Percentiles rank a stretch among this genome's conserved stretches.
phyloP scores from a whole-genome alignment of 2,113 vertebrate species.

The Barbus barbus region DNA sequence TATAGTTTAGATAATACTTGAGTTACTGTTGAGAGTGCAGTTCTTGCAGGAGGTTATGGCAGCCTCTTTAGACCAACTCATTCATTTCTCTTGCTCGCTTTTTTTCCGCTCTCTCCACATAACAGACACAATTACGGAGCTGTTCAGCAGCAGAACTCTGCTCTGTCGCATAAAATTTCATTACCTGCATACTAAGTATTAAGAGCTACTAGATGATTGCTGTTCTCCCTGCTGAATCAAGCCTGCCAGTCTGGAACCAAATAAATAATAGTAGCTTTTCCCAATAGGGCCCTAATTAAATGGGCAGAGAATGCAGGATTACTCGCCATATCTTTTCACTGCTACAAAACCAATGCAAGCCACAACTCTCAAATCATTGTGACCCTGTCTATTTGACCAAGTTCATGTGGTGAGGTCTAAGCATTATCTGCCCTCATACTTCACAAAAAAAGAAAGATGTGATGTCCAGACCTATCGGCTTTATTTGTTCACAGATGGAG shows the following conservation, averaged over 20 bases:
- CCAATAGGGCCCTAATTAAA: conserved; percentile 14
- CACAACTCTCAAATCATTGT: not conserved
- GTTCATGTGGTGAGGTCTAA: not conserved
- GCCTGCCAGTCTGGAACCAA: conserved; percentile 31
- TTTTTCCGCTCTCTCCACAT: not conserved
- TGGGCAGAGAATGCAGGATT: not conserved
- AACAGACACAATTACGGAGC: conserved; percentile 28
- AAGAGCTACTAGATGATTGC: conserved; percentile 37
- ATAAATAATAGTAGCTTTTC: conserved; percentile 35
- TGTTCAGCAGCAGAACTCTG: conserved; percentile 26
- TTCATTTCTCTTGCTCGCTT: not conserved
- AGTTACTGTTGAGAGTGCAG: not conserved
- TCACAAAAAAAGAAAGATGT: not conserved
- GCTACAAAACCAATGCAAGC: not conserved
- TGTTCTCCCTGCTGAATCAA: conserved; percentile 24
- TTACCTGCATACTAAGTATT: conserved; percentile 42
- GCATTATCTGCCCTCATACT: conserved; percentile 2
- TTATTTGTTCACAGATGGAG: conserved; percentile 34
- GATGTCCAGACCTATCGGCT: not conserved
- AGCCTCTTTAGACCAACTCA: conserved; percentile 13
- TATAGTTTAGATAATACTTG: conserved; percentile 15
- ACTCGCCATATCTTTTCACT: not conserved
- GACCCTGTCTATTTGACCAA: not conserved
- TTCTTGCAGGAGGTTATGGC: conserved; percentile 29
- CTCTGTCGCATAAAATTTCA: conserved; percentile 25